phyloP scores from a whole-genome alignment of 2,888 invertebrate species.

The Xestia sexstrigata region DNA sequence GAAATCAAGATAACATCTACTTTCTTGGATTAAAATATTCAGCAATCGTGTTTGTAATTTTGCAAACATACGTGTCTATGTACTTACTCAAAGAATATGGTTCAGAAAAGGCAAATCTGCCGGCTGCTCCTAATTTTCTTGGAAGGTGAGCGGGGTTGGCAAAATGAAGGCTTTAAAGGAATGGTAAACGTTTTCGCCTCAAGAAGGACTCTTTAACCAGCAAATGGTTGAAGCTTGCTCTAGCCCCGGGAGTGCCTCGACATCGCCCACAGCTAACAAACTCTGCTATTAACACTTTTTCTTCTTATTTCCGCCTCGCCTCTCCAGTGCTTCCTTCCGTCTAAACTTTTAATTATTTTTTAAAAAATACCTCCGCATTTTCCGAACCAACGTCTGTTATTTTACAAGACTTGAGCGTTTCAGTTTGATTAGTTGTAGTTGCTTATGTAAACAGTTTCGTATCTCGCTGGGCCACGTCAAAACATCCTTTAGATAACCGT shows the following conservation, averaged over 20 bases:
- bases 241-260: conserved; percentile 26
- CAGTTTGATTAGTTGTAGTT: conserved; percentile 16
- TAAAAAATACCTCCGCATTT: conserved; percentile 30
- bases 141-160: conserved; percentile 66
- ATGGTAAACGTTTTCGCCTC: conserved; percentile 72
- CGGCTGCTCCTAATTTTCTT: conserved; percentile 69
- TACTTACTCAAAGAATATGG: conserved; percentile 41
- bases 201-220: conserved; percentile 67
- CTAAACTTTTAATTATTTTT: conserved; percentile 58
- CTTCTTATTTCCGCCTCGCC: conserved; percentile 35
- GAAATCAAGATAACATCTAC: background rate
- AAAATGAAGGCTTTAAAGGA: conserved; percentile 72
- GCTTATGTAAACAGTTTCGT: conserved; percentile 26
- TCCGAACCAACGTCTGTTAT: conserved; percentile 5
- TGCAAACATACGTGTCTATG: background rate
- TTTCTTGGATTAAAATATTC: conserved; percentile 39
- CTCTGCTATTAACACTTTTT: conserved; percentile 50
- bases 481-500: conserved; percentile 42
- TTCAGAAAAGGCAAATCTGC: conserved; percentile 56
- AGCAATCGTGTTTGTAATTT: conserved; percentile 11
- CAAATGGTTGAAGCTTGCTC: conserved; percentile 61
- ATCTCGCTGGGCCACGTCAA: conserved; percentile 16
- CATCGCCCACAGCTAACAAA: conserved; percentile 48
- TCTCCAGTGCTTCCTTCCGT: conserved; percentile 39
- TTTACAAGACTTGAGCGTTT: conserved; percentile 10